A percentile compares a stretch with the other conserved stretches of the same genome.
Conservation (phyloP, 2,888 invertebrate species). For the Cantharis flavilabris region DNA sequence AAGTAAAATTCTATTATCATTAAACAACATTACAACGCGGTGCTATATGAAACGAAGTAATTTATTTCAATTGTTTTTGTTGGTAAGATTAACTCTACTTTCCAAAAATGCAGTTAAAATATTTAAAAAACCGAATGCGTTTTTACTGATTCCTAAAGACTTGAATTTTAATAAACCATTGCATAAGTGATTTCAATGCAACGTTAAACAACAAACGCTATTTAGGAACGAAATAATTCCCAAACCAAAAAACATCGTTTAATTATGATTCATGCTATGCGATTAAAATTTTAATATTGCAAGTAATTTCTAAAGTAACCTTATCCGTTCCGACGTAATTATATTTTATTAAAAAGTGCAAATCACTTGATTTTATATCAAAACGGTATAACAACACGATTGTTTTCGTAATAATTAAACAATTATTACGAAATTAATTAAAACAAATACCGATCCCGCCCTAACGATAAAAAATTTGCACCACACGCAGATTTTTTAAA, state of each 20-base stretch:
- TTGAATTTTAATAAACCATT: background rate
- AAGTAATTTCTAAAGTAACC: background rate
- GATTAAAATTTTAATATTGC: constrained; percentile 1
- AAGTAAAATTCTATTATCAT: background rate
- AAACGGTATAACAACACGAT: background rate
- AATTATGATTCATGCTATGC: background rate
- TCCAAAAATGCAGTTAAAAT: background rate
- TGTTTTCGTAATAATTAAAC: background rate
- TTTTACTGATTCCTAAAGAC: background rate
- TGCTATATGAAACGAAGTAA: too few species aligned
- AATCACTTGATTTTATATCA: background rate
- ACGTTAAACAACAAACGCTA: constrained; percentile 5
- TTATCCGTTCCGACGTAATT: background rate
- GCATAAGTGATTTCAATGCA: constrained; percentile 7
- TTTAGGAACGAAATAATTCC: background rate
- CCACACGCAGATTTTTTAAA: background rate
- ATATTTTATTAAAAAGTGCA: background rate
- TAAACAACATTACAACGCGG: background rate
- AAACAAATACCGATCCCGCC: background rate
- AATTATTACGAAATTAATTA: background rate
- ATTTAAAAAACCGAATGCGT: background rate
- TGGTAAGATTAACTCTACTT: too few species aligned
- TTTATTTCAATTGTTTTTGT: too few species aligned
- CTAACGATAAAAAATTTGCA: background rate
- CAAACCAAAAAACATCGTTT: background rate